Base-by-base conservation (phyloP, 92 coral and sea anemone genomes). In the Paramuricea clavata region DNA sequence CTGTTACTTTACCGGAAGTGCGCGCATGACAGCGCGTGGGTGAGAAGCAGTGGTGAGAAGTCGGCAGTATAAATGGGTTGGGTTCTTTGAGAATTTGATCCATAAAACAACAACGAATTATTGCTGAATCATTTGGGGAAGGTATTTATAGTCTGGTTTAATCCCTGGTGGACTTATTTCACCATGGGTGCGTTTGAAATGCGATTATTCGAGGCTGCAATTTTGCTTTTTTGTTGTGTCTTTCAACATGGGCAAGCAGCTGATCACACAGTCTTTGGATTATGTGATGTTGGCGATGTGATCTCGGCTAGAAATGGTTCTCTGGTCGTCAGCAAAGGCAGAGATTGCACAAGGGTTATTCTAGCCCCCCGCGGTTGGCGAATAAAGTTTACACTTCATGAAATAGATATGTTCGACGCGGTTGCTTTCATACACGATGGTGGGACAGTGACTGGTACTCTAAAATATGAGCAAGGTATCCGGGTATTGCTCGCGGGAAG, bases 341-440 rank as follows among this genome's bases (percentile, higher is more conserved):
- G 21, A 1, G 57, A 72, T 22, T 72, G 78, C 22, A 72, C 50
- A 44, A 39, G 32, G 56, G 22, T 44, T 22, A 44, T 72, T 10
- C 78, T 72, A 12, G 78, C 78, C 2, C 78, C 78, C 4, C 49
- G 5, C 17, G 78, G 78, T 13, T 36, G 78, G 78, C 78, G 78
- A n/a, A 41, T 72, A 6, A 39, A 27, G 41, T 23, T 72, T 11
- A 72, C 78, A 15, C 15, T 72, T 25, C 21, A 72, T 25, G n/a
- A 72, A 22, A 12, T 34, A 36, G 31, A 16, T 6, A 16, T 36
- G 13, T 6, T 16, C 2, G 52, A 72, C 36, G 50, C 50, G 2
- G 17, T n/a, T 2, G 19, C 31, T 4, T 22, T 2, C 21, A 65
- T 65, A 11, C 41, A 65, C 23, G 72, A 65, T 12, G 72, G 72